Base-by-base conservation (phyloP, 2,797 vertebrate species). In the Furcifer pardalis region DNA sequence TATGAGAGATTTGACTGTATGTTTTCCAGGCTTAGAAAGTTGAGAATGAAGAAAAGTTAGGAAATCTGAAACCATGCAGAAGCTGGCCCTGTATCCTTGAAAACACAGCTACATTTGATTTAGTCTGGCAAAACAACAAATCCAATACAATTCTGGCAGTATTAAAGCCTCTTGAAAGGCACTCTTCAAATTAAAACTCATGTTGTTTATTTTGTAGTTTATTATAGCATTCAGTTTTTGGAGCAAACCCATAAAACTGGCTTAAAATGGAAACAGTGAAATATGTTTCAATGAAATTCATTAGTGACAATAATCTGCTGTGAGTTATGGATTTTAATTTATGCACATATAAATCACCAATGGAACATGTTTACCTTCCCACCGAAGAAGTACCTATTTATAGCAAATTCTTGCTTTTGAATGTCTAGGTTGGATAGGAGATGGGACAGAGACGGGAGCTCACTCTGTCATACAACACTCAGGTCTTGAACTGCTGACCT, bases 61-160 rank as follows among this genome's bases (percentile, higher is more conserved):
- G 60, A 92, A 65, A 81, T 81, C 60, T 84, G 84, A 92, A 88
- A 82, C 80, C 82, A 84, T 59, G 27, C 0, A 0, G 87, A 88
- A 82, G 87, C 21, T 68, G 65, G 44, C 65, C 30, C 32, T 42
- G 73, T 81, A 73, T 82, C 63, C 85, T 90, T 90, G 52, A 77
- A 89, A 91, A 87, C 56, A 73, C 17, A 89, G 81, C 89, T 86
- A 92, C n/a, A n/a, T 92, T 92, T 90, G 77, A 86, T 87, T 66
- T 84, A 77, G 46, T 77, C 89, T 94, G 90, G 91, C 90, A 94
- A 75, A 59, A 0, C 0, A 88, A 88, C 87, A 89, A 90, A 86
- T 84, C 77, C 89, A 89, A 88, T 86, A 88, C 60, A 88, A 89
- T 65, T 85, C 77, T 92, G 91, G 88, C 92, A 91, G 59, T 83